Evolutionary conservation across 2,888 invertebrate species (phyloP).

Genomic region (Pimpla rufipes): DNA sequence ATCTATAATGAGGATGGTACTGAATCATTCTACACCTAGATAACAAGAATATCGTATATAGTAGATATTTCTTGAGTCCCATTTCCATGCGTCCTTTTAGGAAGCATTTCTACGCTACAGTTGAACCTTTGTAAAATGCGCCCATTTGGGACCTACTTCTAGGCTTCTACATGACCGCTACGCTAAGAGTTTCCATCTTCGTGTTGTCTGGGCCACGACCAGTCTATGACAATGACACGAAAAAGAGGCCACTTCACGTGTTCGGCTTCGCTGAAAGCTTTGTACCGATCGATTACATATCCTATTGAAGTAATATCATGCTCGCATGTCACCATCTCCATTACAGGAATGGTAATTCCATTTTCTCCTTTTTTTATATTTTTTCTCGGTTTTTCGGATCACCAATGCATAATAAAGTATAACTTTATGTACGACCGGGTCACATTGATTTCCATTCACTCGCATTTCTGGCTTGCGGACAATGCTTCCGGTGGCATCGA

Average conservation of each 20-base stretch:
- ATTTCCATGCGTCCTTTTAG: too few species aligned
- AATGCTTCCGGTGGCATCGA: constrained; percentile 15
- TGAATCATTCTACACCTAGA: too few species aligned
- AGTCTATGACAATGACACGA: constrained; percentile 28
- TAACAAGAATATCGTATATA: too few species aligned
- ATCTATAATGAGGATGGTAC: too few species aligned
- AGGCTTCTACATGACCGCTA: too few species aligned
- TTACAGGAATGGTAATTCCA: not conserved
- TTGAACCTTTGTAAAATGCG: too few species aligned
- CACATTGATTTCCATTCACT: constrained; percentile 11
- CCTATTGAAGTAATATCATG: constrained; percentile 11
- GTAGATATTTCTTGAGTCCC: too few species aligned
- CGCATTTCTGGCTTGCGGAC: constrained; percentile 30
- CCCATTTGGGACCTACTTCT: too few species aligned
- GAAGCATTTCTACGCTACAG: too few species aligned
- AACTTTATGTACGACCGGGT: not conserved
- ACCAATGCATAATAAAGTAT: constrained; percentile 30
- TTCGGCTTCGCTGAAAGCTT: constrained; percentile 8
- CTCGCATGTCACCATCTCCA: constrained; percentile 22
- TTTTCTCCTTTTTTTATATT: too few species aligned
- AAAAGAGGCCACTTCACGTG: constrained; percentile 14
- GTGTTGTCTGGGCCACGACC: too few species aligned
- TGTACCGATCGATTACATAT: not conserved
- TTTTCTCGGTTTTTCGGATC: not conserved
- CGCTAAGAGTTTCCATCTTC: too few species aligned